phyloP scores from a whole-genome alignment of 2,797 vertebrate species.

The Amblyraja radiata region DNA sequence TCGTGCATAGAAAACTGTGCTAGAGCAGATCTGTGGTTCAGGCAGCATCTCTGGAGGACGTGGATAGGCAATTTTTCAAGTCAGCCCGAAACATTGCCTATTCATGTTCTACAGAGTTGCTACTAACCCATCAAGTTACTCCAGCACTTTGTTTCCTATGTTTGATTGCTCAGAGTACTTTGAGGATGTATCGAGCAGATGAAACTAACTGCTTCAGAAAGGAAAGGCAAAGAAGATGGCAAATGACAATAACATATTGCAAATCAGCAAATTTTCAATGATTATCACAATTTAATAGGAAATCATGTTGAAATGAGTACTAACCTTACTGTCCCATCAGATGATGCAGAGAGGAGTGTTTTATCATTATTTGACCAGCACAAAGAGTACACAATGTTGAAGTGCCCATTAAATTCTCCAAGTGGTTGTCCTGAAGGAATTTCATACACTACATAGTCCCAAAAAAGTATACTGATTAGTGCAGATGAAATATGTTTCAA shows the following conservation, averaged over 20 bases:
- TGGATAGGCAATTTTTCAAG: too few relatives aligned
- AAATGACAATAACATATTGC: too few relatives aligned
- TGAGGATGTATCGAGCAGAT: too few relatives aligned
- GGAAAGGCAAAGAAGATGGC: neutral
- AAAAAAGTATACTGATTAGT: slow-evolving; percentile 34
- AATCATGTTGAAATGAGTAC: slow-evolving; percentile 41
- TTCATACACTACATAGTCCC: slow-evolving; percentile 75
- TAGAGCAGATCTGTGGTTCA: too few relatives aligned
- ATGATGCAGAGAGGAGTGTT: slow-evolving; percentile 81
- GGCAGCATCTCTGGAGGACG: too few relatives aligned
- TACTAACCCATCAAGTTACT: too few relatives aligned
- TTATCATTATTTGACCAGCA: slow-evolving; percentile 85
- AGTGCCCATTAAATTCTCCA: slow-evolving; percentile 81
- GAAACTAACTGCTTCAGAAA: neutral
- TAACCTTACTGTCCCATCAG: slow-evolving; percentile 89
- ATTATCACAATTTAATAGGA: neutral
- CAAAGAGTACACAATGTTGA: slow-evolving; percentile 92
- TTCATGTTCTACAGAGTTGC: too few relatives aligned
- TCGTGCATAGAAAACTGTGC: too few relatives aligned
- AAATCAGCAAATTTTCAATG: neutral
- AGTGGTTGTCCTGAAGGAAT: slow-evolving; percentile 86
- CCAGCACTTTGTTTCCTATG: too few relatives aligned
- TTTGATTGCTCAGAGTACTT: too few relatives aligned
- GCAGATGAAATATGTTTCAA: neutral
- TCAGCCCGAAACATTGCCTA: too few relatives aligned